Percentiles rank a stretch among this genome's conserved stretches.
phyloP scores from a whole-genome alignment of 2,888 invertebrate species.

The Norana najaformis region DNA sequence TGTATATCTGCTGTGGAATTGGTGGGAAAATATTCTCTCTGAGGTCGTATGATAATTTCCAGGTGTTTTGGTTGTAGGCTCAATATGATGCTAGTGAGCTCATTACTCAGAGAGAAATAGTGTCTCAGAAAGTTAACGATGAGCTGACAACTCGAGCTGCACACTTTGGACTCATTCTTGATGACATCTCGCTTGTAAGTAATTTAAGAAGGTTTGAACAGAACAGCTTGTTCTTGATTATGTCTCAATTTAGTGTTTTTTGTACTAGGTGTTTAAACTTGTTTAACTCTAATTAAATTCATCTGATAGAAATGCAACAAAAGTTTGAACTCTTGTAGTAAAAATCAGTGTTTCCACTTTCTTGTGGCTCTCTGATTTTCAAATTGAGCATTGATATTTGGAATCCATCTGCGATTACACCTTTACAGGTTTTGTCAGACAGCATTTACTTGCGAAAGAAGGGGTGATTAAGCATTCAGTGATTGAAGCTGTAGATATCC shows the following conservation, averaged over 20 bases:
- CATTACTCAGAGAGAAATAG: constrained; percentile 94
- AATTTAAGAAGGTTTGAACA: background rate
- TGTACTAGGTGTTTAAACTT: background rate
- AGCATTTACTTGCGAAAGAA: too few relatives aligned
- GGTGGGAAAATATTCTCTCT: too few relatives aligned
- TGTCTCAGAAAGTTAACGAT: constrained; percentile 86
- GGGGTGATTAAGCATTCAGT: too few relatives aligned
- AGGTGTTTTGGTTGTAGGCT: constrained; percentile 67
- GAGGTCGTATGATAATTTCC: too few relatives aligned
- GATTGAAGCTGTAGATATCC: too few relatives aligned
- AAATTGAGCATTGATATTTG: too few relatives aligned
- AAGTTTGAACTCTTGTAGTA: background rate
- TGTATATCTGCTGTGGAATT: background rate
- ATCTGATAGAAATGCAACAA: too few relatives aligned
- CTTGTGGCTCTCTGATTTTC: too few relatives aligned
- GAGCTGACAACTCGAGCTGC: constrained; percentile 87
- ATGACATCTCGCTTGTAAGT: constrained; percentile 91
- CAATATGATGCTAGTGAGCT: constrained; percentile 99
- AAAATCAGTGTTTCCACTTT: too few relatives aligned
- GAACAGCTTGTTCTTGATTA: background rate
- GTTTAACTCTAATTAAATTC: background rate
- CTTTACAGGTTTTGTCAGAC: too few relatives aligned
- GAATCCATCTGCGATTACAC: too few relatives aligned
- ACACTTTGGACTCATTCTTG: constrained; percentile 94
- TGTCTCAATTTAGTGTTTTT: too few relatives aligned